Conservation (phyloP, 2,888 invertebrate species). For the Drosophila bunnanda region DNA sequence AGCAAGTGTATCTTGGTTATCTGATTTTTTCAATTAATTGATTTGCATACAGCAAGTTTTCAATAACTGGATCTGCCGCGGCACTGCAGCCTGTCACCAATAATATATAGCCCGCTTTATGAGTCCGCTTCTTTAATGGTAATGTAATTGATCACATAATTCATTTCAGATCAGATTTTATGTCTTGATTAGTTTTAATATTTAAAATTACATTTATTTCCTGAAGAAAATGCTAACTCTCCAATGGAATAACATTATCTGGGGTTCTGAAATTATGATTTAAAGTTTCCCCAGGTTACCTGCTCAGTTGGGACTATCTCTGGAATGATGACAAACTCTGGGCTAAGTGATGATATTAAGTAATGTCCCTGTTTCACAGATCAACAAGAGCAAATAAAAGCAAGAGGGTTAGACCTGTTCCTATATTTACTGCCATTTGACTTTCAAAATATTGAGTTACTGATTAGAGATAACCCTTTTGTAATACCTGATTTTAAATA, state of each 20-base stretch:
- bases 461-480: not conserved
- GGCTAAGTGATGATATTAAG: constrained; percentile 10
- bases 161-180: constrained; percentile 1
- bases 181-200: not conserved
- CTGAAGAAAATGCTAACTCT: not conserved
- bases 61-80: constrained; percentile 10
- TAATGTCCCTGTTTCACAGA: not conserved
- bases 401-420: not conserved
- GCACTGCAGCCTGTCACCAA: constrained; percentile 8
- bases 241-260: no score
- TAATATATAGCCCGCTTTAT: constrained; percentile 5
- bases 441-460: not conserved
- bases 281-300: not conserved
- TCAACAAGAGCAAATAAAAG: not conserved
- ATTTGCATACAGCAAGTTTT: not conserved
- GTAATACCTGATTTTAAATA: not conserved
- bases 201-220: not conserved
- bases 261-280: not conserved
- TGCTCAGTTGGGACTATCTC: not conserved
- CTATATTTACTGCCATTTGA: not conserved
- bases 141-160: constrained; percentile 23
- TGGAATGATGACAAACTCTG: not conserved
- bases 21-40: constrained; percentile 9
- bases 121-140: constrained; percentile 10
- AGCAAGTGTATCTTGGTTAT: constrained; percentile 9